These are phyloP conservation scores for Venustaconcha ellipsiformis DNA, from an alignment of 1,140 invertebrate genomes.

Conservation along the genomic window DNA sequence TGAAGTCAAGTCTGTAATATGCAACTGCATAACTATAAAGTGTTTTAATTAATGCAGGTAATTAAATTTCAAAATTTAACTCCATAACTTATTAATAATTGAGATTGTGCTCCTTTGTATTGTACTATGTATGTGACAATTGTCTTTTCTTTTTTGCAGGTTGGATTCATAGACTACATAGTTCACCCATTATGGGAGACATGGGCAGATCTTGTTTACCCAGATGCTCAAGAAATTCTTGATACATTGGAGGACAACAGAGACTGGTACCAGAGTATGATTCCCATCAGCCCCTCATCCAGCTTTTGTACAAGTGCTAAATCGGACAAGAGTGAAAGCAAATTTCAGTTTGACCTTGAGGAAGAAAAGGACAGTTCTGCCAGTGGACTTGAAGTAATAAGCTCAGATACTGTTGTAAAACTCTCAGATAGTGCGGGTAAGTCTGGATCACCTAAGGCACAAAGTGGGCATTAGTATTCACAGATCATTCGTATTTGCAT, in stretches of 20 bases:
- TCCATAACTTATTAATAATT: not conserved
- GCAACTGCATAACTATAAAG: not conserved
- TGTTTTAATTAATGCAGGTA: not conserved
- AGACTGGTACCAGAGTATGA: constrained; percentile 90
- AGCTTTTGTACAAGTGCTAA: constrained; percentile 57
- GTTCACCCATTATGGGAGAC: constrained; percentile 99
- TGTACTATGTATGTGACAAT: not conserved
- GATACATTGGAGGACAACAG: constrained; percentile 98
- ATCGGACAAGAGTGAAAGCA: constrained; percentile 50
- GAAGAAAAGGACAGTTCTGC: constrained; percentile 46
- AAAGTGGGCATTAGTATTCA: constrained; percentile 17
- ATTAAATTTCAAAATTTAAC: not conserved
- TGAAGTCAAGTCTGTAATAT: not conserved
- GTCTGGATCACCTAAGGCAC: constrained; percentile 5
- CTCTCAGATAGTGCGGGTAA: constrained; percentile 1
- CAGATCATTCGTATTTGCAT: constrained; percentile 1
- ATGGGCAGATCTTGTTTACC: constrained; percentile 99
- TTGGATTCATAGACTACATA: constrained; percentile 99
- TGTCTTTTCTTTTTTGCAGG: constrained; percentile 72
- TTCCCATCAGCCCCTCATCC: constrained; percentile 73
- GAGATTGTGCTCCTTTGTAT: not conserved
- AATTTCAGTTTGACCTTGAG: constrained; percentile 59
- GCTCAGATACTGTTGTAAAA: constrained; percentile 19
- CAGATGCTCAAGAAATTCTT: constrained; percentile 97
- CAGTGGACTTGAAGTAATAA: not conserved